Percentiles rank a stretch among this genome's conserved stretches.
These are phyloP conservation scores for Tenthredo mesomela DNA, from an alignment of 2,888 invertebrate genomes.

Conservation along the genomic window DNA sequence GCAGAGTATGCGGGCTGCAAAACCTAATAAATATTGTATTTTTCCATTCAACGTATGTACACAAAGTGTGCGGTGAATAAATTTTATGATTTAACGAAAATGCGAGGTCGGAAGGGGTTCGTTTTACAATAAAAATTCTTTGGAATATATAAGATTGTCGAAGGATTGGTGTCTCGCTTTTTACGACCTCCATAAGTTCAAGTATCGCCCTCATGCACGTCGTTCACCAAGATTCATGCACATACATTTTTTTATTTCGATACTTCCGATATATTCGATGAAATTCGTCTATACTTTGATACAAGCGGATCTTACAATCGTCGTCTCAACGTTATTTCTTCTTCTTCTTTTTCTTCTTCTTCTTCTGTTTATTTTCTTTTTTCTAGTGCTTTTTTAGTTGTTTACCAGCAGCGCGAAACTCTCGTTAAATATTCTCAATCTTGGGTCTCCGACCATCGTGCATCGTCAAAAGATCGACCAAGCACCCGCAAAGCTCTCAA, in stretches of 20 bases:
- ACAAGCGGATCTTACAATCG: background rate
- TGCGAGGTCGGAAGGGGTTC: background rate
- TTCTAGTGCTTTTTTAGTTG: background rate
- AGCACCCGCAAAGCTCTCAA: background rate
- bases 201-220: background rate
- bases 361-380: background rate
- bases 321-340: background rate
- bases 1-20: background rate
- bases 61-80: slow-evolving; percentile 11
- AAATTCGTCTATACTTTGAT: background rate
- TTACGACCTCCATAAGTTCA: background rate
- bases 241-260: background rate
- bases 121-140: background rate
- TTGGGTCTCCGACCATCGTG: background rate
- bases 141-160: background rate
- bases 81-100: background rate
- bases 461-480: background rate
- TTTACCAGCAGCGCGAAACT: background rate
- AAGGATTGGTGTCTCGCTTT: background rate
- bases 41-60: background rate
- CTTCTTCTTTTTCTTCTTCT: background rate
- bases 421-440: slow-evolving; percentile 22
- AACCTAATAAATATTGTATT: background rate
- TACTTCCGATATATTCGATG: background rate
- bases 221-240: background rate